Evolutionary conservation across 2,797 vertebrate genomes (phyloP).

Genomic region (Gymnocypris eckloni): DNA sequence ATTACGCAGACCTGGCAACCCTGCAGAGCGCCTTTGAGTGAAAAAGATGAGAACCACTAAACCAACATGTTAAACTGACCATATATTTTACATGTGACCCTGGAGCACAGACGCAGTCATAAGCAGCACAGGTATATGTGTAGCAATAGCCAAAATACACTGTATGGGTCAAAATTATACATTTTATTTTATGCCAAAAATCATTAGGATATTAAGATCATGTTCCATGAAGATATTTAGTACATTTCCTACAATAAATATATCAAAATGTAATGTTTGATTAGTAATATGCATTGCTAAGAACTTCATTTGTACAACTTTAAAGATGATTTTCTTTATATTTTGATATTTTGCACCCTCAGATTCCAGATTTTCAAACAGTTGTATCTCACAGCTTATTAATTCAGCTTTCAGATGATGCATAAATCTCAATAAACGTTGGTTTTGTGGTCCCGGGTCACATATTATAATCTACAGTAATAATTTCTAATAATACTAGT

Average conservation of each 20-base stretch:
- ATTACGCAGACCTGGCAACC: background rate
- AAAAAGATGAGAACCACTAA: background rate
- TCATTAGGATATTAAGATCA: too few species aligned
- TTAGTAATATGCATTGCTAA: background rate
- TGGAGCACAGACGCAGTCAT: background rate
- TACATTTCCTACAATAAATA: background rate
- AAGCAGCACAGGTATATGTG: too few species aligned
- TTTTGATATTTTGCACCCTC: too few species aligned
- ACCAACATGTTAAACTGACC: background rate
- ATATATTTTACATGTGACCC: background rate
- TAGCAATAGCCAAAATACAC: background rate
- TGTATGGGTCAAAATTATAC: too few species aligned
- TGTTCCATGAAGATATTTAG: background rate
- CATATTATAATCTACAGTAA: too few species aligned
- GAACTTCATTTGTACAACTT: background rate
- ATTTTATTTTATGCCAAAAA: too few species aligned
- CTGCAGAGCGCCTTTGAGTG: background rate
- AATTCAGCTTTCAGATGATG: too few species aligned
- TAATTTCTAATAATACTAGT: background rate
- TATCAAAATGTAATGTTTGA: background rate
- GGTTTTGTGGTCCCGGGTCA: background rate
- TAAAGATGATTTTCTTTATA: too few species aligned
- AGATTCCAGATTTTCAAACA: background rate
- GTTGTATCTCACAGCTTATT: too few species aligned
- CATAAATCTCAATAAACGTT: too few species aligned